phyloP scores from a whole-genome alignment of 1,140 invertebrate genomes.

The Chymomyza costata region DNA sequence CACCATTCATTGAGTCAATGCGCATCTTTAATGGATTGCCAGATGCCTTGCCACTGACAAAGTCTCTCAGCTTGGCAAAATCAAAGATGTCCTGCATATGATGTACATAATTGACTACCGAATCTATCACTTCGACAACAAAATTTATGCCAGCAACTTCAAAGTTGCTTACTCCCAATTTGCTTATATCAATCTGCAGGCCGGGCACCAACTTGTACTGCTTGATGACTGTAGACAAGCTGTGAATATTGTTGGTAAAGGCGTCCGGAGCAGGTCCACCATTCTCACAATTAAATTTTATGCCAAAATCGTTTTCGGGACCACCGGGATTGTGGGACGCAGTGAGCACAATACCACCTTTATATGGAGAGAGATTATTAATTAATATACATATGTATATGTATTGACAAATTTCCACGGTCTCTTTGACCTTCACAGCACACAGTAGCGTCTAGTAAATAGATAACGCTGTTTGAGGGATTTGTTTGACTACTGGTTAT shows the following conservation, averaged over 20 bases:
- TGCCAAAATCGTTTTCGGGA: constrained; percentile 97
- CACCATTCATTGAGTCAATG: constrained; percentile 96
- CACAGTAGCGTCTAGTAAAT: constrained; percentile 3
- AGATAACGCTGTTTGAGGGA: too few relatives aligned
- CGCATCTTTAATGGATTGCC: constrained; percentile 87
- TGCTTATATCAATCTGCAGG: constrained; percentile 85
- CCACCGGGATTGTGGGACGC: constrained; percentile 99
- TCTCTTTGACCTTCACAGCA: constrained; percentile 19
- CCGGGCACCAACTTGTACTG: constrained; percentile 88
- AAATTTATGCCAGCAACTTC: constrained; percentile 84
- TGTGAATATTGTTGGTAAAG: constrained; percentile 93
- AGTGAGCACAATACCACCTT: constrained; percentile 96
- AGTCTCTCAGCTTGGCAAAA: constrained; percentile 86
- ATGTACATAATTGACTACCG: constrained; percentile 91
- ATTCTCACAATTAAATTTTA: constrained; percentile 98
- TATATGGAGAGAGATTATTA: constrained; percentile 24
- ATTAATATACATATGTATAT: too few relatives aligned
- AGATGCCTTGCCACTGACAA: constrained; percentile 83
- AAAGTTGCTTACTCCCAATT: constrained; percentile 80
- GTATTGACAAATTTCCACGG: too few relatives aligned
- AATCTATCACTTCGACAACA: constrained; percentile 93
- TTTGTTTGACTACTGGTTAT: constrained; percentile 6
- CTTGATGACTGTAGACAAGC: constrained; percentile 86
- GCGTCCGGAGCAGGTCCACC: constrained; percentile 96
- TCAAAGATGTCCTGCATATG: constrained; percentile 99